A percentile compares a stretch with the other conserved stretches of the same genome.
Evolutionary conservation across 2,888 invertebrate species (phyloP).

Genomic region (Chesias legatella): DNA sequence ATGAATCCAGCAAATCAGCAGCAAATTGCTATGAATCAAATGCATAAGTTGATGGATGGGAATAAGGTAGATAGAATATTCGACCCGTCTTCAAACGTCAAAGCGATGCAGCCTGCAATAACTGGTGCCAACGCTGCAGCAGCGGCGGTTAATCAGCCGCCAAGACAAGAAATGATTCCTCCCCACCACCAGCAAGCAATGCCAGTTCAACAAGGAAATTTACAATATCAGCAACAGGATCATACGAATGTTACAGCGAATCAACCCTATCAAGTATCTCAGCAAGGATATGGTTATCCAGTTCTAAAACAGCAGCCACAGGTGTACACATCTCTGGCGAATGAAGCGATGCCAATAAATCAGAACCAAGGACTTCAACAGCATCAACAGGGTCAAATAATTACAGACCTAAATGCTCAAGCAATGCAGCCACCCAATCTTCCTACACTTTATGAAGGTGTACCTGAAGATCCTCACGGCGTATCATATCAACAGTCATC

Average conservation of each 20-base stretch:
- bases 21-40: constrained; percentile 50
- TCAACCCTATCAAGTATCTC: constrained; percentile 15
- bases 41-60: constrained; percentile 52
- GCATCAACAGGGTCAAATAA: constrained; percentile 29
- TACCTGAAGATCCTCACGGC: constrained; percentile 20
- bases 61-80: constrained; percentile 27
- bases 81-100: constrained; percentile 7
- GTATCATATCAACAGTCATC: constrained; percentile 13
- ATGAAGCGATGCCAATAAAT: constrained; percentile 27
- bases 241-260: constrained; percentile 19
- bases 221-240: constrained; percentile 10
- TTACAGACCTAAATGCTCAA: constrained; percentile 36
- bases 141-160: constrained; percentile 14
- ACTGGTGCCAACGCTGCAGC: constrained; percentile 33
- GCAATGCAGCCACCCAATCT: constrained; percentile 24
- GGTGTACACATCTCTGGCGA: constrained; percentile 30
- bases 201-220: constrained; percentile 3
- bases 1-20: constrained; percentile 72
- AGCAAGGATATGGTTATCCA: constrained; percentile 13
- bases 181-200: constrained; percentile 15
- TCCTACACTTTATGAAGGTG: constrained; percentile 32
- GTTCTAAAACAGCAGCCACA: constrained; percentile 36
- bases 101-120: constrained; percentile 29
- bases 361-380: constrained; percentile 30
- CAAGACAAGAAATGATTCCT: constrained; percentile 14